Evolutionary conservation across 35 echinoderm and acorn worm species (phyloP).

Genomic region (Apostichopus californicus): DNA sequence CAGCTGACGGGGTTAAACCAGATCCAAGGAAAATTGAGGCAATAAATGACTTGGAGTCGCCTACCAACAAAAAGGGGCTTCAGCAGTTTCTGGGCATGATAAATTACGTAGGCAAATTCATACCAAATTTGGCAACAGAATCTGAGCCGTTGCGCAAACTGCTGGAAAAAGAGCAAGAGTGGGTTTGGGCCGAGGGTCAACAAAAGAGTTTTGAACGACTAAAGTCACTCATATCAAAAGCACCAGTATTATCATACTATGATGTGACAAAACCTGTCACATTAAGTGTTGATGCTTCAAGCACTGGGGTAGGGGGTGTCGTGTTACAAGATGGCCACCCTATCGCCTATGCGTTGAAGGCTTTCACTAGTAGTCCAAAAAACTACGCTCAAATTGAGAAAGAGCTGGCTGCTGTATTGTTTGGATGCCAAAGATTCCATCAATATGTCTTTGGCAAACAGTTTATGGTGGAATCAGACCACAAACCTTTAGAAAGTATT

Average conservation of each 20-base stretch:
- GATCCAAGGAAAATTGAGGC: slow-evolving; percentile 45
- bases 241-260: background rate
- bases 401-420: slow-evolving; percentile 38
- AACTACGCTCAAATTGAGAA: slow-evolving; percentile 59
- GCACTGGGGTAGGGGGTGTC: slow-evolving; percentile 41
- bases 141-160: slow-evolving; percentile 3
- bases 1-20: slow-evolving; percentile 26
- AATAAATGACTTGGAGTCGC: slow-evolving; percentile 37
- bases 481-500: slow-evolving; percentile 54
- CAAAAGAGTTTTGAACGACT: background rate
- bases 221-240: background rate
- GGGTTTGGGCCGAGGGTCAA: slow-evolving; percentile 14
- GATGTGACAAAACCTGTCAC: background rate
- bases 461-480: slow-evolving; percentile 49
- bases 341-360: slow-evolving; percentile 49
- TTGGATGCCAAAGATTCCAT: slow-evolving; percentile 5
- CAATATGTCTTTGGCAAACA: slow-evolving; percentile 40
- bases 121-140: no score
- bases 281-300: slow-evolving; percentile 15
- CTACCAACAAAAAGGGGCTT: slow-evolving; percentile 41
- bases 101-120: slow-evolving; percentile 38
- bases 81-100: slow-evolving; percentile 51
- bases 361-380: slow-evolving; percentile 33
- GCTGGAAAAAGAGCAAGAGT: slow-evolving; percentile 31
- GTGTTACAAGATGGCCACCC: slow-evolving; percentile 33